Base-by-base conservation (phyloP, 2,113 vertebrate genomes). In the Anser cygnoides region DNA sequence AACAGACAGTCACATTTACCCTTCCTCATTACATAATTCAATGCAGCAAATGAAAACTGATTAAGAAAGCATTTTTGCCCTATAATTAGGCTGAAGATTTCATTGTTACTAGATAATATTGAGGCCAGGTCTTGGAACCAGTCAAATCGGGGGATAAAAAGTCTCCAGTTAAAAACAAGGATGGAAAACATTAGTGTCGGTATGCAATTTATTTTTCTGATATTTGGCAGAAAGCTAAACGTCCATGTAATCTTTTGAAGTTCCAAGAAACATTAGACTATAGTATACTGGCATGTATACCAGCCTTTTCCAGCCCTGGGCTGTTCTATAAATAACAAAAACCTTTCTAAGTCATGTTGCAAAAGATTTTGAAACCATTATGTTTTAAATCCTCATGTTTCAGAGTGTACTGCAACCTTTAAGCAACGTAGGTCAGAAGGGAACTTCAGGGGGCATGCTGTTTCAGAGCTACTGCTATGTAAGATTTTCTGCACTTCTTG, bases 171-270 rank as follows among this genome's bases (percentile, higher is more conserved):
- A 43, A 89, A 74, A 93, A 59, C 25, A 72, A 75, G 73, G 81
- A 89, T 57, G 70, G 57, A 84, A 88, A 90, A 74, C 67, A 77
- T 90, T 44, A 70, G 19, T 52, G 43, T 87, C 92, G 87, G 70
- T 13, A 13, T 39, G 62, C 46, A 91, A 65, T 89, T 95, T 82
- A 49, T 84, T 95, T 97, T 95, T 89, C 84, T 91, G 73, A 10
- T 91, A 72, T 61, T 96, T 96, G 80, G 87, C 84, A 92, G 84
- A 72, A 95, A 92, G 66, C 62, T 84, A 52, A 87, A 89, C 14
- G 58, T 65, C 91, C 87, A n/a, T 72, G 70, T 58, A 92, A 91
- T 72, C 39, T 81, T 93, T 84, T 91, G 91, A 92, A 93, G 87
- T 72, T 80, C 61, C 77, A 71, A 90, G 83, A 78, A 90, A 78